Conservation (phyloP, 2,113 vertebrate species). For the Trochalopteron elliotii region DNA sequence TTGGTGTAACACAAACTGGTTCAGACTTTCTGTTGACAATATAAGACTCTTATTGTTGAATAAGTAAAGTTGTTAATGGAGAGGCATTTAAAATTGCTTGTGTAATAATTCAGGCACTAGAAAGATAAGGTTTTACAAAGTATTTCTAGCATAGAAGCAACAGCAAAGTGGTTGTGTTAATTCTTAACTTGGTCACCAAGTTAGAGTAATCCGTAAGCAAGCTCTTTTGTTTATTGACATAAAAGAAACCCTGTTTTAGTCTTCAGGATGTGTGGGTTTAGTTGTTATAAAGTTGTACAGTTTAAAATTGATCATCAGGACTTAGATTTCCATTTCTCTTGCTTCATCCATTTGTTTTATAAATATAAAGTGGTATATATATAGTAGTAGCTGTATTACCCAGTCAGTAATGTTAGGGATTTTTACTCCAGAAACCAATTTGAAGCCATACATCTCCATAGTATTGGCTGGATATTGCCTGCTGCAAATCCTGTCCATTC, state of each 20-base stretch:
- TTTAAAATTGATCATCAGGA: not conserved
- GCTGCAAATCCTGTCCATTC: not conserved
- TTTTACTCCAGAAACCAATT: not conserved
- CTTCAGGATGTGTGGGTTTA: not conserved
- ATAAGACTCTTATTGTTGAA: not conserved
- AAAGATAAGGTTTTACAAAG: not conserved
- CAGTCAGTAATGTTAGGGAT: not conserved
- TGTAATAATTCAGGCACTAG: not conserved
- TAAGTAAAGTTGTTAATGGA: not conserved
- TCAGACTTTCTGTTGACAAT: not conserved
- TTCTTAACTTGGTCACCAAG: not conserved
- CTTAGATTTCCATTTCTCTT: not conserved
- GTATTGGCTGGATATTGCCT: not conserved
- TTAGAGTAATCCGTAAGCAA: not conserved
- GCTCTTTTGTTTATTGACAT: not conserved
- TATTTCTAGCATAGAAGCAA: not conserved
- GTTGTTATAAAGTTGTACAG: not conserved
- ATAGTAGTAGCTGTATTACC: not conserved
- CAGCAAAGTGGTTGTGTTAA: not conserved
- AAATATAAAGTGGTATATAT: not conserved
- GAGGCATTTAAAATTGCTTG: not conserved
- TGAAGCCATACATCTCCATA: not conserved
- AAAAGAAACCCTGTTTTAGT: not conserved
- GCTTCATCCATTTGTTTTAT: not conserved
- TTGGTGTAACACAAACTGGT: not conserved